A percentile compares a stretch with the other conserved stretches of the same genome.
phyloP scores from a whole-genome alignment of 2,888 invertebrate species.

The Hirtodrosophila histrioides region DNA sequence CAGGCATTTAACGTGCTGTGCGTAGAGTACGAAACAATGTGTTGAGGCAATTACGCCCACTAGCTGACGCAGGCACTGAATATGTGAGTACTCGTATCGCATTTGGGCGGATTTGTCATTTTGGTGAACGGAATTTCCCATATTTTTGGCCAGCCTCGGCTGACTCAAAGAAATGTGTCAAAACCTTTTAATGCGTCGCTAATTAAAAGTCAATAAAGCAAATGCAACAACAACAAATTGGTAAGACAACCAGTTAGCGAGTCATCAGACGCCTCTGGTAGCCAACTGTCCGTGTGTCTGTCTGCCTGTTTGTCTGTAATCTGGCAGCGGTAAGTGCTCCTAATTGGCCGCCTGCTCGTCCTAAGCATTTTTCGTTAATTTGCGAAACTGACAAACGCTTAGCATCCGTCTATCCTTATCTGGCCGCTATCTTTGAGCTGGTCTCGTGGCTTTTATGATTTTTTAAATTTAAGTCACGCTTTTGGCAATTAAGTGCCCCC shows the following conservation, averaged over 20 bases:
- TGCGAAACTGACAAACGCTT: slow-evolving; percentile 61
- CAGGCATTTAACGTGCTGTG: slow-evolving; percentile 63
- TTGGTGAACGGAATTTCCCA: slow-evolving; percentile 65
- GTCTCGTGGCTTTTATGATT: slow-evolving; percentile 76
- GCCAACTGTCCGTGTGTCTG: background rate
- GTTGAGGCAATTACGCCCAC: slow-evolving; percentile 77
- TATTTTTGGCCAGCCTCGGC: slow-evolving; percentile 13
- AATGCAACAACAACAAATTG: slow-evolving; percentile 36
- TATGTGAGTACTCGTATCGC: slow-evolving; percentile 13
- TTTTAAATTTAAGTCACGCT: slow-evolving; percentile 81
- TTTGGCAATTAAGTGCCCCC: slow-evolving; percentile 78
- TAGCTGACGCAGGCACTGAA: slow-evolving; percentile 32
- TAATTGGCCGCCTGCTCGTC: slow-evolving; percentile 66
- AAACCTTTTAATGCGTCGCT: slow-evolving; percentile 54
- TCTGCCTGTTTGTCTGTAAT: slow-evolving; percentile 5
- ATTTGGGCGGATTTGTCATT: slow-evolving; percentile 53
- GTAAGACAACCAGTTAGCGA: slow-evolving; percentile 56
- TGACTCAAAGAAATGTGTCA: slow-evolving; percentile 51
- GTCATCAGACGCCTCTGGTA: slow-evolving; percentile 44
- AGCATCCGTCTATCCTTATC: slow-evolving; percentile 61
- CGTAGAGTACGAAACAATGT: slow-evolving; percentile 52
- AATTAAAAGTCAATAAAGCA: slow-evolving; percentile 71
- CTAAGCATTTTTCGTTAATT: slow-evolving; percentile 64
- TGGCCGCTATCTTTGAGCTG: slow-evolving; percentile 47
- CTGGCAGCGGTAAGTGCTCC: slow-evolving; percentile 57